Evolutionary conservation across 1,140 invertebrate genomes (phyloP), one percentile per base, ranked within the genome.

Genomic region (Eueides isabella): DNA sequence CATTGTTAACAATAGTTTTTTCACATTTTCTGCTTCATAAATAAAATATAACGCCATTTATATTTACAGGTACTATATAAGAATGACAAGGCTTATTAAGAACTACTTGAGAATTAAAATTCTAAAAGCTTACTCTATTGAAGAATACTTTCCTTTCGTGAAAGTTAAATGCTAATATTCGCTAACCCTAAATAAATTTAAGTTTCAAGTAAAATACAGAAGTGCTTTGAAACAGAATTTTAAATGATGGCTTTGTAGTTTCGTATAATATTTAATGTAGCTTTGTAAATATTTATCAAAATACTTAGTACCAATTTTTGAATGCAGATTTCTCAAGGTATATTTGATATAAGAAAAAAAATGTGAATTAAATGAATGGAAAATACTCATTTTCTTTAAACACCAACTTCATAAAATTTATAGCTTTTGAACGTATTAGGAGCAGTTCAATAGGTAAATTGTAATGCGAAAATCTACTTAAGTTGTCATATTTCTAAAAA

Each of bases 1-100:
- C 48, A 55, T 23, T 55, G 7, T 55, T 55, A 55, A 55, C 48
- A 55, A 23, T 55, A 11, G n/a, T 55, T 26, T 9, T 11, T 5
- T 55, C 19, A 23, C 9, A 9, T 55, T 55, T 55, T 11, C 48
- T 23, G n/a, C 11, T 55, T 55, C 48, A 55, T 26, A 55, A 55
- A 55, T 55, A 55, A 55, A 55, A 55, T 55, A 55, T 55, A 26
- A 55, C 11, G 1, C 9, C 23, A 55, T 55, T 55, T 55, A 26
- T 55, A 72, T 72, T 72, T 41, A 38, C 64, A 72, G 62, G 62
- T 23, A 23, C 48, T 55, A 55, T 35, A 72, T 67, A 44, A 67
- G 33, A 72, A 62, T 67, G 67, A 72, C 65, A 66, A 48, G 71
- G 64, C 71, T 41, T 72, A 72, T 72, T 72, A 67, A 28, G 64